Evolutionary conservation across 2,113 vertebrate genomes (phyloP).

Genomic region (Ciconia boyciana): DNA sequence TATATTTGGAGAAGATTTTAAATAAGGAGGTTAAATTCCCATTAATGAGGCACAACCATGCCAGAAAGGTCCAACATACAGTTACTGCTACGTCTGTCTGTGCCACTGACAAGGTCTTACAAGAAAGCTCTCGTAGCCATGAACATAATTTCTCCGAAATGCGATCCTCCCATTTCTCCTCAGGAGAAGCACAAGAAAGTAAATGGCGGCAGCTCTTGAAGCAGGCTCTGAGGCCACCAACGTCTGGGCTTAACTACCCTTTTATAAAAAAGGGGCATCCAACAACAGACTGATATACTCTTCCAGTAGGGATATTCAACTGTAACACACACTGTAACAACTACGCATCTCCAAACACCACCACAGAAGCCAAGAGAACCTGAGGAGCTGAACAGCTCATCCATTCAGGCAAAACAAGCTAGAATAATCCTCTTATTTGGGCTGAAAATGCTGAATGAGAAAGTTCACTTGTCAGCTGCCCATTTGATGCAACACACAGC

Average conservation of each 20-base stretch:
- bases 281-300: not conserved
- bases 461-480: not conserved
- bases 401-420: not conserved
- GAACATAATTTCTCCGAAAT: not conserved
- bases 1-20: not conserved
- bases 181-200: not conserved
- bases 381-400: not conserved
- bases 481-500: not conserved
- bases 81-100: not conserved
- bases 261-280: not conserved
- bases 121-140: not conserved
- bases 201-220: not conserved
- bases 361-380: not conserved
- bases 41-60: not conserved
- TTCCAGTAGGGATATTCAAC: not conserved
- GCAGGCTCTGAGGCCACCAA: not conserved
- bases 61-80: not conserved
- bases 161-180: not conserved
- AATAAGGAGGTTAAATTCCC: not conserved
- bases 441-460: not conserved
- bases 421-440: conserved; percentile 6
- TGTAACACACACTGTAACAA: not conserved
- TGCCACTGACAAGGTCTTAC: not conserved
- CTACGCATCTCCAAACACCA: not conserved
- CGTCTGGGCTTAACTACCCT: not conserved